A percentile compares a stretch with the other conserved stretches of the same genome.
These are phyloP conservation scores for Sceloporus tristichus DNA, from an alignment of 2,113 vertebrate genomes.

Conservation along the genomic window DNA sequence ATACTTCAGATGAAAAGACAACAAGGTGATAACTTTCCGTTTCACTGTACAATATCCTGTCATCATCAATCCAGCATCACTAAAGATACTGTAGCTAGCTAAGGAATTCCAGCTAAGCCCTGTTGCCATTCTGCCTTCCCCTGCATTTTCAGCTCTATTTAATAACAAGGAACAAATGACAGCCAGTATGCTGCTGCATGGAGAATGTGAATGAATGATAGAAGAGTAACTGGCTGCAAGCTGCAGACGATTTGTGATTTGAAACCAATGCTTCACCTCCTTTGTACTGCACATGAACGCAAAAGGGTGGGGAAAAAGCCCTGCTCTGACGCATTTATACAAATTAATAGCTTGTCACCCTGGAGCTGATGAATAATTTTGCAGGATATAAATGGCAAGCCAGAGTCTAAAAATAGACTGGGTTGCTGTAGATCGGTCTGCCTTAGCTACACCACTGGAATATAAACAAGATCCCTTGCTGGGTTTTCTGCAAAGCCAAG, in stretches of 20 bases:
- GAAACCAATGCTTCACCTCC: conserved; percentile 48
- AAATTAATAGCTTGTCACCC: conserved; percentile 79
- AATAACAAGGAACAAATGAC: conserved; percentile 58
- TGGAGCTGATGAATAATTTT: conserved; percentile 87
- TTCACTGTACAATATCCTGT: not conserved
- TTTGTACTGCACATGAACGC: conserved; percentile 56
- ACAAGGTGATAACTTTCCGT: not conserved
- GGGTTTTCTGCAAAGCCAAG: conserved; percentile 52
- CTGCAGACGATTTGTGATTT: conserved; percentile 57
- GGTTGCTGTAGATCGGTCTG: conserved; percentile 88
- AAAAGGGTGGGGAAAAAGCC: conserved; percentile 56
- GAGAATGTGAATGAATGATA: conserved; percentile 52
- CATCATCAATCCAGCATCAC: not conserved
- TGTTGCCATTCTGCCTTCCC: conserved; percentile 20
- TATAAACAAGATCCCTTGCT: conserved; percentile 85
- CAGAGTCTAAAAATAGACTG: conserved; percentile 82
- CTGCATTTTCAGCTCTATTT: conserved; percentile 18
- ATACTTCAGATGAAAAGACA: not conserved
- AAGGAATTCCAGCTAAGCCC: conserved; percentile 7
- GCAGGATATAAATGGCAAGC: conserved; percentile 94
- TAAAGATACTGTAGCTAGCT: conserved; percentile 8
- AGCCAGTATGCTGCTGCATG: conserved; percentile 67
- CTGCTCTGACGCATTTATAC: conserved; percentile 76
- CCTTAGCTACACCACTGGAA: conserved; percentile 87
- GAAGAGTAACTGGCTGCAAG: conserved; percentile 70